Base-by-base conservation (phyloP, 2,113 vertebrate species). In the Cynoglossus semilaevis region DNA sequence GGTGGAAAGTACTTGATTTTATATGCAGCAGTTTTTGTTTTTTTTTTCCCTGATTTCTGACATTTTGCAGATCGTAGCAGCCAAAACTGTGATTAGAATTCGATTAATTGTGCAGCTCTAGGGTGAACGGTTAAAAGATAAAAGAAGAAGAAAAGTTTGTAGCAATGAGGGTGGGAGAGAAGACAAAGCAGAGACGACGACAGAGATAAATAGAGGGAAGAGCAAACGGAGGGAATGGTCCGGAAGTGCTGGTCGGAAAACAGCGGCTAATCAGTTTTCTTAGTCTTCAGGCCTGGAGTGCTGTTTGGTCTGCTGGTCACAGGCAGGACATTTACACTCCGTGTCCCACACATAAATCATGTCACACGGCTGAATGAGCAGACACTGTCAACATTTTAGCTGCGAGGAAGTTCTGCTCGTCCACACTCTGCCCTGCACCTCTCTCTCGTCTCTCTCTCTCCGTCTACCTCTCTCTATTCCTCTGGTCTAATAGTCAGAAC, bases 271-370 rank as follows among this genome's bases (percentile, higher is more conserved):
- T 77, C 71, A 55, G 68, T 77, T 77, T 74, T 57, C 58, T 42
- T 68, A 65, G 58, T 72, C 70, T 71, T 69, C 63, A 49, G 59
- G 22, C 60, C 69, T 44, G 55, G 56, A 46, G 45, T 63, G 67
- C 59, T 72, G 63, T 68, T 70, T 79, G 76, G 85, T 85, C 81
- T 72, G 76, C 80, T 83, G 75, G 78, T 84, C 81, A 78, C 79
- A 81, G 54, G 72, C 81, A 80, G 84, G 81, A 79, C 80, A 82
- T 87, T 89, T 85, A 84, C 74, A 73, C 81, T 71, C 56, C 49
- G 49, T 63, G 70, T 84, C 76, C 79, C 52, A 7, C 67, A 86
- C 86, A 88, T 90, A 89, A 89, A 88, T 90, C 86, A 86, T 73
- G 79, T 84, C 76, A 67, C 79, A 87, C 67, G 81, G 78, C 67